Percentiles rank a stretch among this genome's conserved stretches.
Evolutionary conservation across 1,140 invertebrate species (phyloP).

Genomic region (Temnothorax longispinosus): DNA sequence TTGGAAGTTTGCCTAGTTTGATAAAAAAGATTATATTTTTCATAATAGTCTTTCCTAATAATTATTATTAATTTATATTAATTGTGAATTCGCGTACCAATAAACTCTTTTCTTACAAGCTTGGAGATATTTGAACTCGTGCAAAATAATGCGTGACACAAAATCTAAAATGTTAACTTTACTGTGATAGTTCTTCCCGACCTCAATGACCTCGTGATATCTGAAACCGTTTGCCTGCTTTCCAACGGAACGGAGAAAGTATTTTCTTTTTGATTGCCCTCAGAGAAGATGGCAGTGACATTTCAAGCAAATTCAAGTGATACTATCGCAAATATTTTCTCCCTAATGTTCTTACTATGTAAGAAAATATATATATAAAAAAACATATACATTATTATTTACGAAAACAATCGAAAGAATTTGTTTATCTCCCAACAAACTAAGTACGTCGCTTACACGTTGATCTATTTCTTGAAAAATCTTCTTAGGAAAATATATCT

Average conservation of each 20-base stretch:
- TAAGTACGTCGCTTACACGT: not conserved
- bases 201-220: conserved; percentile 40
- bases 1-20: not conserved
- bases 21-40: not conserved
- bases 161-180: conserved; percentile 35
- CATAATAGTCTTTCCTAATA: not conserved
- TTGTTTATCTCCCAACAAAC: not conserved
- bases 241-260: conserved; percentile 57
- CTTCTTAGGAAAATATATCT: not conserved
- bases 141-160: not conserved
- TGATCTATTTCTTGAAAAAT: not conserved
- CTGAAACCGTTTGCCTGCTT: conserved; percentile 7
- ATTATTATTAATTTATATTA: conserved; percentile 11
- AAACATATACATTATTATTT: not conserved
- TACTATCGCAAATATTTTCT: not conserved
- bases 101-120: not conserved
- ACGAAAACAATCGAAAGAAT: not conserved
- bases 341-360: not conserved
- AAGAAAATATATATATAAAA: not conserved
- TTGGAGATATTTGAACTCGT: not conserved
- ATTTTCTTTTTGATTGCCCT: conserved; percentile 30
- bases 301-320: conserved; percentile 10
- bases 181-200: not conserved
- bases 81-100: not conserved
- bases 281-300: conserved; percentile 3